Base-by-base conservation (phyloP, 2,888 invertebrate species). In the Resseliella maxima region DNA sequence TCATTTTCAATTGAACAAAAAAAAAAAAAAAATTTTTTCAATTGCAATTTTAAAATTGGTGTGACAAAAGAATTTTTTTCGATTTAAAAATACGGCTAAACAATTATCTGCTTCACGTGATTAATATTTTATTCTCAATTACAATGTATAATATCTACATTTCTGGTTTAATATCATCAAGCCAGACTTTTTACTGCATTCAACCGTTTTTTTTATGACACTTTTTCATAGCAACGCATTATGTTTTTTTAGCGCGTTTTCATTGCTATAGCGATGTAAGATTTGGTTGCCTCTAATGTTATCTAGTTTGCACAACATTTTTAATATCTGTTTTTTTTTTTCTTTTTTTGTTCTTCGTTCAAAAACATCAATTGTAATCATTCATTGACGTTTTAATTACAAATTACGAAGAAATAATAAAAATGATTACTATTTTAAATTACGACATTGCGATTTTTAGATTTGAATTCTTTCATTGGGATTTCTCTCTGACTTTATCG, bases 331-430 rank as follows among this genome's bases (percentile, higher is more conserved):
- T 59, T 59, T 59, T 59, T 59, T 41, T 41, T 12, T 41, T 12
- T 41, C 41, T 50, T 18, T 50, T 50, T 18, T 45, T 10, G 5
- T 45, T 45, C 45, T 10, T 15, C 18, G 41, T 41, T 41, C 18
- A 2, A 18, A 8, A 50, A 31, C 72, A 35, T 72, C 72, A 72
- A 72, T 72, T 35, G 31, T 31, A 72, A 72, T 72, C 1, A n/a
- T n/a, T 41, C 50, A 72, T 72, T 15, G 72, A 72, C 72, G 31
- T 72, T 59, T 50, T 72, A 72, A 72, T 72, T 72, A 72, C 72
- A 72, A 72, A 31, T 31, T 72, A 50, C 10, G 41, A 41, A 41
- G 41, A 50, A 50, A 18, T 10, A 59, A 27, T 27, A 72, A 72
- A 72, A 72, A 72, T 72, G 27, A 72, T 72, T 72, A 31, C 72